These are phyloP conservation scores for Meteorus colon DNA, from an alignment of 2,888 invertebrate genomes.

Conservation along the genomic window DNA sequence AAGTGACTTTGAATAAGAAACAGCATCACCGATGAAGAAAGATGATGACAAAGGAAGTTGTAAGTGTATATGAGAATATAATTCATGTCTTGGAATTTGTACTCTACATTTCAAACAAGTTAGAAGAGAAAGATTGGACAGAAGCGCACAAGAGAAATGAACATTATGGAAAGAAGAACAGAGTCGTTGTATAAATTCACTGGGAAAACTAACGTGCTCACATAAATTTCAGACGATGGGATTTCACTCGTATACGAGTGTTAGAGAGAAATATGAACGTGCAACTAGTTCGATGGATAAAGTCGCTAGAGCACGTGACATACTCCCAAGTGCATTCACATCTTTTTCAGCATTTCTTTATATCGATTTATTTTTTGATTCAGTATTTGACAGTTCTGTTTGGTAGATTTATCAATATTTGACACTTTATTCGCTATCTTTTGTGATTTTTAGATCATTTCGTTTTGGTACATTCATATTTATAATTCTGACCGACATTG, in stretches of 20 bases:
- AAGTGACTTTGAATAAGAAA: no score
- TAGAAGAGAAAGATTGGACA: no score
- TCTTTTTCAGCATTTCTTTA: slow-evolving; percentile 22
- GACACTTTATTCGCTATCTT: not conserved
- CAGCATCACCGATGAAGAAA: no score
- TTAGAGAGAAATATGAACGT: slow-evolving; percentile 63
- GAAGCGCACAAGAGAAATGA: not conserved
- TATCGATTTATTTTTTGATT: not conserved
- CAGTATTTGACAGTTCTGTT: not conserved
- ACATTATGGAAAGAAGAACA: slow-evolving; percentile 14
- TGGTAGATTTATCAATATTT: not conserved
- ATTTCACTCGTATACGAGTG: slow-evolving; percentile 61
- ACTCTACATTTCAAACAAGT: no score
- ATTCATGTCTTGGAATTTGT: no score
- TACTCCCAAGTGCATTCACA: not conserved
- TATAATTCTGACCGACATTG: no score
- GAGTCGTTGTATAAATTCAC: slow-evolving; percentile 37
- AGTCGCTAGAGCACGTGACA: slow-evolving; percentile 45
- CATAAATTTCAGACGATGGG: slow-evolving; percentile 61
- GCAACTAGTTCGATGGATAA: slow-evolving; percentile 44
- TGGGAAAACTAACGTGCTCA: slow-evolving; percentile 58
- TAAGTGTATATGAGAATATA: no score
- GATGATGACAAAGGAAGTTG: no score
- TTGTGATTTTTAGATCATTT: no score
- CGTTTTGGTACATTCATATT: no score